Evolutionary conservation across 2,888 invertebrate species (phyloP).

Genomic region (Crocallis elinguaria): DNA sequence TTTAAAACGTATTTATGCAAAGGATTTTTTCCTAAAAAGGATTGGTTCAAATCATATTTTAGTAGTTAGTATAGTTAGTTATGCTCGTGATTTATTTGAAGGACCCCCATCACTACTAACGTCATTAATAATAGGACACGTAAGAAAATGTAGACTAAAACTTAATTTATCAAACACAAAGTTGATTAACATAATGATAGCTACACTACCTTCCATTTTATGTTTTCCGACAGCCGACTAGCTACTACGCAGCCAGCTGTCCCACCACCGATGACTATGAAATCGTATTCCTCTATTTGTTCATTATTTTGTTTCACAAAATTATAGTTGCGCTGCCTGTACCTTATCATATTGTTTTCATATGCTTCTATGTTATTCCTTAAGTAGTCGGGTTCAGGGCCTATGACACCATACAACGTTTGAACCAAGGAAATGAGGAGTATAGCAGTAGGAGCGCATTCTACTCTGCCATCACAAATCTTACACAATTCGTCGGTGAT

Average conservation of each 20-base stretch:
- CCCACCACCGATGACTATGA: slow-evolving; percentile 73
- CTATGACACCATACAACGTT: slow-evolving; percentile 71
- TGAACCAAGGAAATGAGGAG: slow-evolving; percentile 74
- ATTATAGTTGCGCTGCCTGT: slow-evolving; percentile 26
- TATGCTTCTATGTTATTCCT: slow-evolving; percentile 45
- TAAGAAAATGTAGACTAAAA: neutral
- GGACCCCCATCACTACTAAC: too few relatives aligned
- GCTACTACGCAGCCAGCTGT: slow-evolving; percentile 77
- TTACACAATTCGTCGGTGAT: slow-evolving; percentile 73
- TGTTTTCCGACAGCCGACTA: slow-evolving; percentile 74
- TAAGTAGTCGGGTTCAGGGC: slow-evolving; percentile 71
- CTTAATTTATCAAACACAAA: too few relatives aligned
- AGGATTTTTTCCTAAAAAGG: too few relatives aligned
- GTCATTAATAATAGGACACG: too few relatives aligned
- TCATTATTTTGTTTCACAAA: neutral
- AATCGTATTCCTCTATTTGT: slow-evolving; percentile 58
- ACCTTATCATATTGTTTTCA: slow-evolving; percentile 24
- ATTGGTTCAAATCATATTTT: too few relatives aligned
- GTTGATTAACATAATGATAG: too few relatives aligned
- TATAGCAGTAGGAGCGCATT: slow-evolving; percentile 78
- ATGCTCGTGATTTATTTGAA: too few relatives aligned
- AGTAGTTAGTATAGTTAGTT: too few relatives aligned
- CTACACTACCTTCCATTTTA: slow-evolving; percentile 74
- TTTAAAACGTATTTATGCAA: too few relatives aligned
- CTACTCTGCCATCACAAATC: slow-evolving; percentile 75